A percentile compares a stretch with the other conserved stretches of the same genome.
phyloP scores from a whole-genome alignment of 2,888 invertebrate genomes.

The Perizoma flavofasciatum region DNA sequence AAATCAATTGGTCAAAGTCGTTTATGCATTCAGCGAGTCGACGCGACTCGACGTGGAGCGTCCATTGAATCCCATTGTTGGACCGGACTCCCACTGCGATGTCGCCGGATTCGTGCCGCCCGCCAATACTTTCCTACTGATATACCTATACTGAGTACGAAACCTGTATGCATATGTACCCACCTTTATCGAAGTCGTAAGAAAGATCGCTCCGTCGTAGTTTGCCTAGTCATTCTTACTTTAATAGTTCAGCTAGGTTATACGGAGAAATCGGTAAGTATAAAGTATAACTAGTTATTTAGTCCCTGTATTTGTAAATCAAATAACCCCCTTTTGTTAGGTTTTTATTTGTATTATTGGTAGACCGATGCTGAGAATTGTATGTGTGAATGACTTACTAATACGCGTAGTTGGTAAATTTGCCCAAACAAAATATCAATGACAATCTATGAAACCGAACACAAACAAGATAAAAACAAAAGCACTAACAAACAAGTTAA shows the following conservation, averaged over 20 bases:
- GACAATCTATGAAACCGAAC: constrained; percentile 27
- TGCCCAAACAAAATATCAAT: constrained; percentile 29
- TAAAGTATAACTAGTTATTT: too few relatives aligned
- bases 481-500: constrained; percentile 34
- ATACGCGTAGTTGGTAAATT: not conserved
- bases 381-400: too few relatives aligned
- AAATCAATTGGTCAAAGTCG: constrained; percentile 80
- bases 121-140: constrained; percentile 46
- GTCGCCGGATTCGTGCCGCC: constrained; percentile 60
- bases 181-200: too few relatives aligned
- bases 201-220: too few relatives aligned
- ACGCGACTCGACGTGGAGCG: constrained; percentile 51
- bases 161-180: constrained; percentile 1
- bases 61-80: constrained; percentile 68
- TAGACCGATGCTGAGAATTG: too few relatives aligned
- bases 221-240: too few relatives aligned
- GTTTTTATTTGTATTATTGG: too few relatives aligned
- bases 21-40: constrained; percentile 63
- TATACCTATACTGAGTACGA: not conserved
- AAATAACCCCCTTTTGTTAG: too few relatives aligned
- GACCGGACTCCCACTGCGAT: constrained; percentile 69
- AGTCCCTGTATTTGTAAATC: too few relatives aligned
- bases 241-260: too few relatives aligned
- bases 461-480: constrained; percentile 36
- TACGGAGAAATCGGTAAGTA: too few relatives aligned